Evolutionary conservation across 2,113 vertebrate species (phyloP).

Genomic region (Hemicordylus capensis): DNA sequence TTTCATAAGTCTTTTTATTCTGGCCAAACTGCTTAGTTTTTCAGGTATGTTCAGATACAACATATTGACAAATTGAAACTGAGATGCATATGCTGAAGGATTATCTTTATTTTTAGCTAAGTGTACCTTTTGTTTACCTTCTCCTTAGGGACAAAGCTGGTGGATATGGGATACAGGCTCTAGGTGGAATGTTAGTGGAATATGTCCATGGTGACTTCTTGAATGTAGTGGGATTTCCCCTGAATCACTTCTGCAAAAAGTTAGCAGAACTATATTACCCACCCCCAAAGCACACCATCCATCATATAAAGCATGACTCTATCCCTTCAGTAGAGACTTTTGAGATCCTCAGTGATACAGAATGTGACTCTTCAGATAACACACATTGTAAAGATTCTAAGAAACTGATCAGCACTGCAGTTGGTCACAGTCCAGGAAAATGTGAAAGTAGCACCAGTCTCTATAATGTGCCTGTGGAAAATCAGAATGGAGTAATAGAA

Average conservation of each 20-base stretch:
- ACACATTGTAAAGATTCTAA: background rate
- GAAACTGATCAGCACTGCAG: background rate
- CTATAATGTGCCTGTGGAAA: background rate
- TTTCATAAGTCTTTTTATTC: background rate
- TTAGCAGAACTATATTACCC: constrained; percentile 79
- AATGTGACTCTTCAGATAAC: constrained; percentile 35
- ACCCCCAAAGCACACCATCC: background rate
- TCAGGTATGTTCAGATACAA: too few relatives aligned
- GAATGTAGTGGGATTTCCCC: constrained; percentile 94
- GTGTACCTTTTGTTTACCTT: background rate
- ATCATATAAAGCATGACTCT: constrained; percentile 45
- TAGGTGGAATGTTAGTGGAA: constrained; percentile 95
- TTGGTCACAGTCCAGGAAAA: background rate
- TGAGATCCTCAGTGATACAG: constrained; percentile 59
- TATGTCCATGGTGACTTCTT: constrained; percentile 89
- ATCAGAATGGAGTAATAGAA: background rate
- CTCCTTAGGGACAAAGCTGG: constrained; percentile 93
- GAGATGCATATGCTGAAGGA: too few relatives aligned
- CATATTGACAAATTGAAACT: background rate
- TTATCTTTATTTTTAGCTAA: background rate
- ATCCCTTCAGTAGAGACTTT: constrained; percentile 67
- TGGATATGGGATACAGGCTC: constrained; percentile 95
- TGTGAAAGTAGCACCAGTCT: background rate
- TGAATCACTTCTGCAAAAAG: constrained; percentile 93
- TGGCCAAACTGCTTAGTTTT: background rate